These are phyloP conservation scores for Catamblyrhynchus diadema DNA, from an alignment of 2,797 vertebrate species.

Conservation along the genomic window DNA sequence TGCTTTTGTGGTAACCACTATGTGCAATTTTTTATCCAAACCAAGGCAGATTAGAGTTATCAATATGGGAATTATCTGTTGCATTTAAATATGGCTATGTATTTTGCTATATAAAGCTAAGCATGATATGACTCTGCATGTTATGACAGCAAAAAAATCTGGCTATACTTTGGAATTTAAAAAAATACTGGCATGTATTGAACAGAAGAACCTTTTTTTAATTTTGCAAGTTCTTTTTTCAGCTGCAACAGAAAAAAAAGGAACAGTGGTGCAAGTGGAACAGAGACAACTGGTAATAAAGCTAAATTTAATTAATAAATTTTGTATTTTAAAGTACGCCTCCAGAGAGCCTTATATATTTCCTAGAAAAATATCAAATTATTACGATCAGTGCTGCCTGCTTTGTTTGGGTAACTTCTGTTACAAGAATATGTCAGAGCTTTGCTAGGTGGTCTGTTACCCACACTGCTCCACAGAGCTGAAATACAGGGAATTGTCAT, in stretches of 20 bases:
- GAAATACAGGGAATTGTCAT: background rate
- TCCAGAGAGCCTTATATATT: slow-evolving; percentile 5
- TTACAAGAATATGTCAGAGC: background rate
- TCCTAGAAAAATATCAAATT: background rate
- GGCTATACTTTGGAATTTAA: background rate
- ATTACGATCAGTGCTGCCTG: background rate
- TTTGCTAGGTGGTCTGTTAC: background rate
- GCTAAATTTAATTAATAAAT: slow-evolving; percentile 10
- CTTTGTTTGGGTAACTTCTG: slow-evolving; percentile 13
- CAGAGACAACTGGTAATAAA: background rate
- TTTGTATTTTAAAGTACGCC: background rate
- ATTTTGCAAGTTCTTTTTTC: slow-evolving; percentile 27
- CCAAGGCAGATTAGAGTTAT: background rate
- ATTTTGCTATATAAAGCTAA: slow-evolving; percentile 17
- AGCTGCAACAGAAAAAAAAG: slow-evolving; percentile 4
- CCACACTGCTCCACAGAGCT: background rate
- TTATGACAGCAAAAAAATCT: slow-evolving; percentile 5
- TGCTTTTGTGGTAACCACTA: background rate
- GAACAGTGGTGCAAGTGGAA: background rate
- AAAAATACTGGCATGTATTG: background rate
- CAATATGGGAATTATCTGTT: slow-evolving; percentile 13
- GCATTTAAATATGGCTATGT: slow-evolving; percentile 12
- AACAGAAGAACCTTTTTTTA: background rate
- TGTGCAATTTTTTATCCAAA: slow-evolving; percentile 32
- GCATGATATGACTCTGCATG: slow-evolving; percentile 20